These are phyloP conservation scores for Melanargia galathea DNA, from an alignment of 2,888 invertebrate genomes.

Conservation along the genomic window DNA sequence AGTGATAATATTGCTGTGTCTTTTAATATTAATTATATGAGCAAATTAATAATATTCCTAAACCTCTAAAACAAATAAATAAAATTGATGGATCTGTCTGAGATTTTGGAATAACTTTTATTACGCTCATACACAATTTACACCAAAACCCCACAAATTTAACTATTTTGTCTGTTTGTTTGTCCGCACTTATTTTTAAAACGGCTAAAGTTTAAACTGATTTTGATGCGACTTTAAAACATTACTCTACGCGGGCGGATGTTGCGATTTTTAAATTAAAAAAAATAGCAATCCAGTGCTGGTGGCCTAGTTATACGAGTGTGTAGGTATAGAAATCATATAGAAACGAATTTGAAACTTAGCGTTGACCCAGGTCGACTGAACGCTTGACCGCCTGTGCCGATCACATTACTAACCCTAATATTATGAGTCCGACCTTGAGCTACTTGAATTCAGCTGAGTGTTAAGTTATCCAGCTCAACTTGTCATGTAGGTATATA, in stretches of 20 bases:
- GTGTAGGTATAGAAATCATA: background rate
- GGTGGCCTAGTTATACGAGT: background rate
- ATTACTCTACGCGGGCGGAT: too few species aligned
- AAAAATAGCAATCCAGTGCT: background rate
- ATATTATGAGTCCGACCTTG: constrained; percentile 13
- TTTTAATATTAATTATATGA: background rate
- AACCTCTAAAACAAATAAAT: background rate
- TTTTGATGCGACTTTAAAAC: too few species aligned
- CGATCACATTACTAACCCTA: constrained; percentile 27
- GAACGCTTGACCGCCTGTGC: constrained; percentile 21
- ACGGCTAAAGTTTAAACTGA: too few species aligned
- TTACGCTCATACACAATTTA: too few species aligned
- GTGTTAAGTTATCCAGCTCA: constrained; percentile 9
- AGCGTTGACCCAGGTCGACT: constrained; percentile 20
- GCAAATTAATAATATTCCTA: background rate
- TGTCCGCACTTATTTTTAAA: background rate
- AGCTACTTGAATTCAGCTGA: constrained; percentile 12
- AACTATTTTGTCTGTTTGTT: background rate
- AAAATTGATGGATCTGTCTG: background rate
- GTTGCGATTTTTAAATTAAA: background rate
- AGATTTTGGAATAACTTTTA: background rate
- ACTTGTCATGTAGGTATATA: too few species aligned
- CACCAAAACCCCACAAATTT: too few species aligned
- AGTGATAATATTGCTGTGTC: background rate
- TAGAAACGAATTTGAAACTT: constrained; percentile 21